Evolutionary conservation across 2,797 vertebrate genomes (phyloP), one percentile per base, ranked within the genome.

Genomic region (Alauda arvensis): DNA sequence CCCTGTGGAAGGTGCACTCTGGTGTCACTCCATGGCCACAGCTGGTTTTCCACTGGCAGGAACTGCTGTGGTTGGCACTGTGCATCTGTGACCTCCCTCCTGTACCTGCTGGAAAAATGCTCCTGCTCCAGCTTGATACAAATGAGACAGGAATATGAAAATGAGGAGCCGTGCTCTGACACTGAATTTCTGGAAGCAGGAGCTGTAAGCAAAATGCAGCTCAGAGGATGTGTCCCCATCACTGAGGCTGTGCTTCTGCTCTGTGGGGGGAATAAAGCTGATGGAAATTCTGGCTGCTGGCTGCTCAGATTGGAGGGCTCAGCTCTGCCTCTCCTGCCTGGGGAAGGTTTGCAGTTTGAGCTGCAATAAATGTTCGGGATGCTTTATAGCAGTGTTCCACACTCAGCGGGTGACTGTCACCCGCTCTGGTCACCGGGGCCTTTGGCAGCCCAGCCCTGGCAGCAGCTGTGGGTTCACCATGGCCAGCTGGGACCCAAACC

Each of bases 171-270:
- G 2, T 23, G 45, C 46, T 69, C 84, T 69, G 81, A 34, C 66
- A 39, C 60, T 18, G 89, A 65, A 23, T 71, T 62, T 39, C 62
- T 59, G 48, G 9, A 46, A 62, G 56, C 61, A 60, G 87, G 77
- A 79, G 83, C 66, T 76, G 83, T 57, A 92, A 57, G n/a, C 66
- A 28, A 79, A 57, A 29, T 19, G 40, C 51, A 42, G 77, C 76
- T 10, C 0, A 0, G 29, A 75, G 67, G 39, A 42, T 52, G 76
- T 4, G 1, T 49, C 14, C 23, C 40, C 0, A 1, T 40, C 23
- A 24, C 59, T 17, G 45, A 39, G 61, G 49, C 31, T 3, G 1
- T 0, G 2, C 90, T 66, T 62, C 42, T 67, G 63, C 33, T 67
- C 77, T 24, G 34, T 18, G 57, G 7, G 26, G 67, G 39, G 63